These are phyloP conservation scores for Ispidina picta DNA, from an alignment of 2,797 vertebrate genomes.

Conservation along the genomic window DNA sequence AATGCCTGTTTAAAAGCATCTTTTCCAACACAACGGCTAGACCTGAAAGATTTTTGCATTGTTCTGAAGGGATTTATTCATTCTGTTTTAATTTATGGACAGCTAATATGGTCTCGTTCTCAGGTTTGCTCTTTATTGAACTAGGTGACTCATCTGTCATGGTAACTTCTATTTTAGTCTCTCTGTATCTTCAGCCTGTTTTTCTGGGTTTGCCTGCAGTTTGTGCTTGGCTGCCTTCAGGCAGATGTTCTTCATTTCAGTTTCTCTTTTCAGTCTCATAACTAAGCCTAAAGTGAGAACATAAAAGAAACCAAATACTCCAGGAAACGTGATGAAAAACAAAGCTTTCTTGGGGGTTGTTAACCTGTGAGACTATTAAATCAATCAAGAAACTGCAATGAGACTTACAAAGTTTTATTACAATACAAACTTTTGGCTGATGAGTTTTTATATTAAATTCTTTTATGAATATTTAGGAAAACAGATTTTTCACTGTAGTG, in stretches of 20 bases:
- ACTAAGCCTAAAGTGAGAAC: background rate
- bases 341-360: background rate
- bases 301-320: background rate
- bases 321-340: background rate
- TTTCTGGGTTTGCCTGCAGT: background rate
- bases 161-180: background rate
- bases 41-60: background rate
- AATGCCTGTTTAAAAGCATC: background rate
- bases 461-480: constrained; percentile 2
- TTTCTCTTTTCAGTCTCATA: background rate
- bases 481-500: background rate
- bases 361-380: background rate
- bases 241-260: background rate
- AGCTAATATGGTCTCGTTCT: background rate
- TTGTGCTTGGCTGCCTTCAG: background rate
- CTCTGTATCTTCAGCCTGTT: background rate
- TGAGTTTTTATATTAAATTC: background rate
- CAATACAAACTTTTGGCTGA: background rate
- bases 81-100: background rate
- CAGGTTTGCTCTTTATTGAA: background rate
- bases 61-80: background rate
- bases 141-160: background rate
- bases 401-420: background rate
- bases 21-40: background rate
- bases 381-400: background rate